Conservation (phyloP, 2,797 vertebrate genomes). For the Pygocentrus nattereri region DNA sequence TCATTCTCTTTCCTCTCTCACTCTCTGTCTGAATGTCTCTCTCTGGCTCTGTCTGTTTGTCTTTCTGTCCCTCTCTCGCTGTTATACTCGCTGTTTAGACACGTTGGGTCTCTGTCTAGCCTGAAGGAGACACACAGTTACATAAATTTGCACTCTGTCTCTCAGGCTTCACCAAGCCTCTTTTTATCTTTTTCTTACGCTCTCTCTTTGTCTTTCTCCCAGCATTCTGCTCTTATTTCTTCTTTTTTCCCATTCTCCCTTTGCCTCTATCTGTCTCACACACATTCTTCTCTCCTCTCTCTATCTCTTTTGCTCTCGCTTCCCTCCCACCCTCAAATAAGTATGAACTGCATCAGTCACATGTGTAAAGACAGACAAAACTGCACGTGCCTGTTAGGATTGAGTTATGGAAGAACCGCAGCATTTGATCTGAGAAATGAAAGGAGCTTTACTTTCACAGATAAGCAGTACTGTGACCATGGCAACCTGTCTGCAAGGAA, state of each 20-base stretch:
- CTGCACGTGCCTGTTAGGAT: conserved; percentile 19
- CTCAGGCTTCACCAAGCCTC: conserved; percentile 47
- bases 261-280: conserved; percentile 49
- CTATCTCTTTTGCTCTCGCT: conserved; percentile 9
- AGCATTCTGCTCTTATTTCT: conserved; percentile 37
- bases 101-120: conserved; percentile 60
- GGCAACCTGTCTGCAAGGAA: conserved; percentile 69
- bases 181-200: conserved; percentile 37
- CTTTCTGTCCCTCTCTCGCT: neutral
- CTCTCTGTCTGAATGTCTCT: neutral
- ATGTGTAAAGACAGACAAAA: conserved; percentile 30
- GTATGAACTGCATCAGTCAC: conserved; percentile 1
- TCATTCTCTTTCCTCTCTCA: neutral
- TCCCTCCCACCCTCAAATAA: neutral
- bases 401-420: conserved; percentile 20
- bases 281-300: conserved; percentile 6
- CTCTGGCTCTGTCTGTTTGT: neutral
- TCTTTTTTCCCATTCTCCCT: conserved; percentile 43
- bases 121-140: conserved; percentile 73
- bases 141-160: conserved; percentile 77
- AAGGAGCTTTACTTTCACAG: conserved; percentile 28
- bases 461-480: conserved; percentile 67
- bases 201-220: conserved; percentile 25
- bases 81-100: conserved; percentile 44
- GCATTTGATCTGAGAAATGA: conserved; percentile 33